These are phyloP conservation scores for Isoperla grammatica DNA, from an alignment of 2,888 invertebrate species.

Conservation along the genomic window DNA sequence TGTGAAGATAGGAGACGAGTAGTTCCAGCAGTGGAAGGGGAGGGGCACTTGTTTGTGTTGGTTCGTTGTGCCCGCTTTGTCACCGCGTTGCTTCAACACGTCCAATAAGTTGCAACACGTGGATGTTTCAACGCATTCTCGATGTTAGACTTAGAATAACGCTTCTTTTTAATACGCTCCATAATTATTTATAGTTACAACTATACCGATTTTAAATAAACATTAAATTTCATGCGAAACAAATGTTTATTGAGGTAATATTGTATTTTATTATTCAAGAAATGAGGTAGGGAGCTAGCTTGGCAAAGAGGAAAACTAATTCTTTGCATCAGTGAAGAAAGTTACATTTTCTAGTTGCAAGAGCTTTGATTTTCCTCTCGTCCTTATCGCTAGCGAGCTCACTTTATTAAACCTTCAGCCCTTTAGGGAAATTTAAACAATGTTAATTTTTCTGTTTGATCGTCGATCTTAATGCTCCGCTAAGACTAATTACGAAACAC, in stretches of 20 bases:
- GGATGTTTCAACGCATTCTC: too few species aligned
- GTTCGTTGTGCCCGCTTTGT: too few species aligned
- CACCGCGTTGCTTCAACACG: too few species aligned
- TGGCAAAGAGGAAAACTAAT: not conserved
- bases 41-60: too few species aligned
- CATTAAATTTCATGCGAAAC: too few species aligned
- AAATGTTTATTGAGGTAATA: too few species aligned
- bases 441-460: conserved; percentile 33
- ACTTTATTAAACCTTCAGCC: conserved; percentile 28
- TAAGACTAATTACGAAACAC: conserved; percentile 30
- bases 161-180: too few species aligned
- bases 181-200: too few species aligned
- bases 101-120: too few species aligned
- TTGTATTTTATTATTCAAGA: too few species aligned
- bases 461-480: conserved; percentile 22
- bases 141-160: too few species aligned
- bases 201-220: too few species aligned
- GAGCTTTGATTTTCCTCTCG: not conserved
- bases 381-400: not conserved
- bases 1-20: not conserved
- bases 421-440: conserved; percentile 32
- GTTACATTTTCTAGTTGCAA: not conserved
- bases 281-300: not conserved
- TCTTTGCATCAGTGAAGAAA: not conserved
- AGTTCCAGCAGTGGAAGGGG: not conserved